Base-by-base conservation (phyloP, 1,140 invertebrate genomes). In the Drosophila ogumai region DNA sequence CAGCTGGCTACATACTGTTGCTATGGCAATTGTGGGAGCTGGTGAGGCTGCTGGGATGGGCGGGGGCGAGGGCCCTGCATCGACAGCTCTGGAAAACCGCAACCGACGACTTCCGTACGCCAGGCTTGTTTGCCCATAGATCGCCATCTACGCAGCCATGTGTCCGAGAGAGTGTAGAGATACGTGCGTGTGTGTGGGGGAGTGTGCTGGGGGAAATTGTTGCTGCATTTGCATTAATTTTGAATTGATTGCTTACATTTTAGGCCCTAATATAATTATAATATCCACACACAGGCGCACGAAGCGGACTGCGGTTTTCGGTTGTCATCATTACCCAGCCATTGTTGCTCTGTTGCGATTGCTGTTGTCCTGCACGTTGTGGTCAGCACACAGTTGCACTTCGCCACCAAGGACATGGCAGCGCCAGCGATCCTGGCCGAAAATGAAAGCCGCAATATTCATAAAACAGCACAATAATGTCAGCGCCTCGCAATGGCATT, bases 191-290 rank as follows among this genome's bases (percentile, higher is more conserved):
- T 22, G 22, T 22, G 22, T 22, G 22, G 22, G 22, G 22, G 58
- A 47, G 46, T 22, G 12, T 22, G 57, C 28, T 13, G 44, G 40
- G 47, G 36, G 80, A 67, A 81, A 90, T 81, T 82, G 81, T 90
- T 90, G 84, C 84, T 85, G 84, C 81, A 90, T 84, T 84, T 88
- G 84, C 84, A 88, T 88, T 88, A 90, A 88, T 90, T 88, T 88
- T 90, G 85, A 88, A 88, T 88, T 88, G 84, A 88, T 88, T 88
- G 84, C 84, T 88, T 84, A 84, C 84, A 82, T 88, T 90, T 87
- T 81, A 72, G 85, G 72, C 69, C 78, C 84, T 87, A 88, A 87
- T 88, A 87, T 87, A 87, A 87, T 87, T 87, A 88, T 87, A 87
- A 87, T 88, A 82, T 88, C 80, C 54, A 65, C 67, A 65, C 63